Conservation (phyloP, 2,113 vertebrate species). For the Rhabdornis inornatus region DNA sequence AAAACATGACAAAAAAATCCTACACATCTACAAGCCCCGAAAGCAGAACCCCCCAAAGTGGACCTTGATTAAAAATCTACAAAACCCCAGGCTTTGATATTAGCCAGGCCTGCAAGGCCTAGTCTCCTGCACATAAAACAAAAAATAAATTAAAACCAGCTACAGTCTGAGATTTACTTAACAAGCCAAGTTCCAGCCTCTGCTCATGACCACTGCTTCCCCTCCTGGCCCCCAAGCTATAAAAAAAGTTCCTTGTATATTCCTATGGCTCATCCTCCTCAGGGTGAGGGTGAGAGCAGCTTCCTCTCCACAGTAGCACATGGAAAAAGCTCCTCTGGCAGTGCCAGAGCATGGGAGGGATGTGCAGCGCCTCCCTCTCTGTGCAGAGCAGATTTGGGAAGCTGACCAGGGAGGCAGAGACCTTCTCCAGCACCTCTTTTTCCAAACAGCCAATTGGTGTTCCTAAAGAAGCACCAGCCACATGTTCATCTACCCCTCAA, state of each 20-base stretch:
- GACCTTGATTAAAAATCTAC: constrained; percentile 63
- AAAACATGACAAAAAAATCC: neutral
- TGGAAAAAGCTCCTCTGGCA: constrained; percentile 14
- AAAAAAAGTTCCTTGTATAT: constrained; percentile 9
- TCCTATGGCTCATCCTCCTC: constrained; percentile 50
- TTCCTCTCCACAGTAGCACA: constrained; percentile 12
- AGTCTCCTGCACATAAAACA: constrained; percentile 60
- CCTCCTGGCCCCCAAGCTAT: constrained; percentile 26
- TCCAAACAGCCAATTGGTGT: neutral
- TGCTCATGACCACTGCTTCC: constrained; percentile 53
- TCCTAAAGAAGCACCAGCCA: neutral
- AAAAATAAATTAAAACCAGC: constrained; percentile 64
- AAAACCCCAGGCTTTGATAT: constrained; percentile 56
- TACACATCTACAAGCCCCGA: neutral
- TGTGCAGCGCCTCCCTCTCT: neutral
- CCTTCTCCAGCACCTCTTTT: neutral
- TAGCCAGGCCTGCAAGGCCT: constrained; percentile 43
- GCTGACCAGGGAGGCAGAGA: neutral
- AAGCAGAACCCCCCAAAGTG: constrained; percentile 55
- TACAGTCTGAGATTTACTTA: constrained; percentile 49
- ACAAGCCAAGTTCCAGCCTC: constrained; percentile 28
- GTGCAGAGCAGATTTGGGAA: neutral
- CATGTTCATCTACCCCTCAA: neutral
- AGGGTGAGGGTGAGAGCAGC: constrained; percentile 12
- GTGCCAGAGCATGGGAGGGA: neutral